Base-by-base conservation (phyloP, 1,140 invertebrate genomes). In the Plectrocnemia conspersa region DNA sequence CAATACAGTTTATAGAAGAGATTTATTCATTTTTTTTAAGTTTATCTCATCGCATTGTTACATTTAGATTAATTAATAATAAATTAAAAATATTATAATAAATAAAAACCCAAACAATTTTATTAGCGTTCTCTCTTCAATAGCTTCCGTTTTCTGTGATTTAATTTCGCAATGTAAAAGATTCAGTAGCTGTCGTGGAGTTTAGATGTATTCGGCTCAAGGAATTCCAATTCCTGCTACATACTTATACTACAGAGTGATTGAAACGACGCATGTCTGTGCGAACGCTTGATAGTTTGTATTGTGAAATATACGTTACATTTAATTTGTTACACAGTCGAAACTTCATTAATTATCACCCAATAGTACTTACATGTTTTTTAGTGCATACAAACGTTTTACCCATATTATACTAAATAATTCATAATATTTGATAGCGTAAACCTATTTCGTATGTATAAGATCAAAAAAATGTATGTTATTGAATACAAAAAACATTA, bases 401-500 rank as follows among this genome's bases (percentile, higher is more conserved):
- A 54, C 54, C 55, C 52, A 61, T 61, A 52, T 48, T 61, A 55
- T 61, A 23, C 33, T 50, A 32, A 50, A 50, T 50, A 50, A 50
- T 57, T 53, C 55, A 58, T 58, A 61, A n/a, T n/a, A n/a, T n/a
- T 56, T 61, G 45, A 58, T 61, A 61, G 59, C 58, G 55, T 61
- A n/a, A n/a, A 61, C 35, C 55, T 61, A 58, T 58, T 61, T 61
- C 59, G 50, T 61, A 61, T 56, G 50, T 46, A 33, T 58, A 61
- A 61, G 52, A 55, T 61, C 52, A 61, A 57, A 58, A 54, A 56
- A 47, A 42, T 61, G 59, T 61, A 61, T 61, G 59, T 61, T 61
- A 61, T 58, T 61, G 52, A 61, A 61, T 61, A 61, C 56, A 58
- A 58, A 58, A 57, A 52, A 33, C 57, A 49, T 46, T 35, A 61